Base-by-base conservation (phyloP, 2,888 invertebrate species). In the Dendrolimus houi region DNA sequence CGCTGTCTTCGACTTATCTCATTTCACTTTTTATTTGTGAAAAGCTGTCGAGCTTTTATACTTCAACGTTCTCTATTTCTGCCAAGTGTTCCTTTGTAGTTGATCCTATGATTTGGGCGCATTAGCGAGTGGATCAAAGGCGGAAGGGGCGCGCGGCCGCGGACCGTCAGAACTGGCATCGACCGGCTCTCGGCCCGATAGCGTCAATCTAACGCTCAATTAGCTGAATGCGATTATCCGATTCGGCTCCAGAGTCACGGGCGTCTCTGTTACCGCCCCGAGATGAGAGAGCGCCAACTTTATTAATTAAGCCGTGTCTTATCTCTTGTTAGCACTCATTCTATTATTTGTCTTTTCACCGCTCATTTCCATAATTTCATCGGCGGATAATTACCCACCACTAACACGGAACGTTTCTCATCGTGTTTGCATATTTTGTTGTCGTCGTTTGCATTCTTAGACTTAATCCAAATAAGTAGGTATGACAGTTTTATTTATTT, bases 281-380 rank as follows among this genome's bases (percentile, higher is more conserved):
- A 85, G 85, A 85, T 87, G 82, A 84, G 77, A 80, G 77, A 80
- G 78, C 82, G 82, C 87, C 82, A 90, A 90, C 89, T 90, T 90
- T 90, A 90, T 90, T 90, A 89, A 90, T 90, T 90, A 90, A 89
- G 88, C 86, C 87, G 83, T 87, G 90, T 90, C 89, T 90, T 90
- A 90, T 90, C 90, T 88, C 89, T 88, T 89, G 89, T 89, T 88
- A 89, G 88, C 90, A 90, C 90, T 90, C 90, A 85, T 90, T 90
- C 87, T 88, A 85, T 89, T 90, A 90, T 90, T 90, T 90, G 89
- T 90, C 87, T 90, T 89, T 87, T 88, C 84, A 85, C 85, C 86
- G 87, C 87, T 89, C 86, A 90, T 90, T 90, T 89, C 84, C 90
- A 90, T 90, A 90, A 88, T 89, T 87, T 88, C 87, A 88, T 88